Base-by-base conservation (phyloP, 1,140 invertebrate genomes). In the Drosophila erecta region DNA sequence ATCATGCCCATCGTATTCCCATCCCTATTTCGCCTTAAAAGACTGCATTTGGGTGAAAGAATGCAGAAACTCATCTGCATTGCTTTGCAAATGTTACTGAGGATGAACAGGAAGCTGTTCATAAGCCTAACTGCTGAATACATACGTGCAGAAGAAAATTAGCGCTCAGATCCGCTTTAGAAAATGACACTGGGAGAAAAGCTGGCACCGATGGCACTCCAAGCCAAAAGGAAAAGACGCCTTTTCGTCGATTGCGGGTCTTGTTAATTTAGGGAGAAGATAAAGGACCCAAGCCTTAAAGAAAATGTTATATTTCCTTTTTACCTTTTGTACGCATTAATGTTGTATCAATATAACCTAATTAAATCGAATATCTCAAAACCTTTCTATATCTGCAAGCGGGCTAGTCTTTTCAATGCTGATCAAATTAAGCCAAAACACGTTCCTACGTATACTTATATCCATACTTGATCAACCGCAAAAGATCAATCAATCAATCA, bases 401-500 rank as follows among this genome's bases (percentile, higher is more conserved):
- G 43, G 12, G 35, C 37, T 2, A 15, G 6, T 10, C 12, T 27
- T 47, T 35, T 40, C 50, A 57, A 49, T 70, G 64, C 64, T 57
- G 50, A 49, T 43, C 43, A 57, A 69, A 70, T 69, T 33, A 69
- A 69, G 64, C 7, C 24, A 38, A 40, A 56, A 69, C 49, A 54
- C 41, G 65, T 43, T 66, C n/a, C 14, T 30, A 8, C 27, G 2
- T 30, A 24, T 15, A 37, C 40, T 41, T 8, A 27, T 14, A n/a
- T 22, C 7, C 46, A 62, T 22, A 22, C 49, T 30, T 37, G 30
- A 30, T 40, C 20, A 15, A 41, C 20, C 51, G 51, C 65, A 10
- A 24, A 49, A 47, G 33, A 59, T 40, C 30, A 49, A 84, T 73
- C 73, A 81, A 81, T 67, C 47, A 60, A 57, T 55, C 35, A 53